Percentiles rank a stretch among this genome's conserved stretches.
These are phyloP conservation scores for Clamator glandarius DNA, from an alignment of 2,797 vertebrate genomes.

Conservation along the genomic window DNA sequence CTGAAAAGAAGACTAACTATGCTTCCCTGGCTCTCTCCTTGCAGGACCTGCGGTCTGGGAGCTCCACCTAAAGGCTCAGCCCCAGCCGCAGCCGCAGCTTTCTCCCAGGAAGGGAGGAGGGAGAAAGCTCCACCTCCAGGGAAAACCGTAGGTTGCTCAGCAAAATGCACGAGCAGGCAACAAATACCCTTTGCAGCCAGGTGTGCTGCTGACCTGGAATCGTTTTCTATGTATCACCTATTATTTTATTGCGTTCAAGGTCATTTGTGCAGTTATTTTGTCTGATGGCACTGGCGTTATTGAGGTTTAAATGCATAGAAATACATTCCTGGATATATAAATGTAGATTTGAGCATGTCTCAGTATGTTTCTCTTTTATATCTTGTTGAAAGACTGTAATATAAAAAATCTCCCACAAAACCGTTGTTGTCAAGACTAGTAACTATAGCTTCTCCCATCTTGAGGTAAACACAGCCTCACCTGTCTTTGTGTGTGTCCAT, in stretches of 20 bases:
- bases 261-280: not conserved
- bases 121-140: not conserved
- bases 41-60: slow-evolving; percentile 15
- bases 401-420: not conserved
- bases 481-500: not conserved
- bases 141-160: not conserved
- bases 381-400: not conserved
- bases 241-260: not conserved
- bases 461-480: not conserved
- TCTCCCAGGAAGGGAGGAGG: not conserved
- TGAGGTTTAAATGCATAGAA: not conserved
- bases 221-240: not conserved
- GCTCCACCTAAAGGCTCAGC: slow-evolving; percentile 73
- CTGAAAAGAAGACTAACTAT: not conserved
- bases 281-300: not conserved
- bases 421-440: not conserved
- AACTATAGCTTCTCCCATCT: not conserved
- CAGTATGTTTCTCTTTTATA: not conserved
- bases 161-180: not conserved
- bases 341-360: not conserved
- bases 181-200: not conserved
- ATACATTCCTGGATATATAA: not conserved
- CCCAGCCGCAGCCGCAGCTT: not conserved
- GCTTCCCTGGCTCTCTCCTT: not conserved
- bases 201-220: not conserved